Base-by-base conservation (phyloP, 2,888 invertebrate genomes). In the Phortica okadai region DNA sequence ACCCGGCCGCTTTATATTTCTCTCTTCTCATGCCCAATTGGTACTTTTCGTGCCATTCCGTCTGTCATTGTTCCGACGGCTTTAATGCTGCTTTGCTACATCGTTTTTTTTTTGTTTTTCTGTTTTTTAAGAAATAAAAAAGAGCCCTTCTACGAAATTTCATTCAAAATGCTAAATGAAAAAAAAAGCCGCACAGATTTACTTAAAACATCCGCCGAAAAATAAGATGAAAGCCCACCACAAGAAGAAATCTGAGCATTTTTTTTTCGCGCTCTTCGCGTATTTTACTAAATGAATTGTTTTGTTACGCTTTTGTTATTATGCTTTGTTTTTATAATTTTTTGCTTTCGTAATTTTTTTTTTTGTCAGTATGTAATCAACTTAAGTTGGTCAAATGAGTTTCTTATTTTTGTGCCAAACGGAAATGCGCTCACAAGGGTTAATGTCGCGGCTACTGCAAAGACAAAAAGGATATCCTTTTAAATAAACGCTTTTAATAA, bases 351-450 rank as follows among this genome's bases (percentile, higher is more conserved):
- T 2, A 16, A 2, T 69, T 69, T 69, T 21, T 45, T n/a, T 41
- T 14, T 56, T 72, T n/a, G n/a, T n/a, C 6, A 33, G 14, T 14
- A n/a, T 82, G 80, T 85, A 84, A 85, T 87, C 85, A 85, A 85
- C 84, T 85, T 85, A 86, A 85, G 85, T 85, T 84, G 83, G 82
- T 87, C 85, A 85, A 86, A 86, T 83, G 84, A 80, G 87, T 83
- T 86, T 85, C 54, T 50, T n/a, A 79, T 82, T 81, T 79, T 80
- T 77, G 76, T 67, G 66, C 78, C 56, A 73, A 76, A 75, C 73
- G 70, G 64, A 42, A 44, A 41, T 67, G 8, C 42, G 16, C 44
- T 44, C 70, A 33, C 33, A 54, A 72, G 70, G 70, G 56, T 72
- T 72, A 56, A 72, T 72, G 70, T 33, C 54, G 54, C 41, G 70